phyloP scores from a whole-genome alignment of 2,888 invertebrate species.

The Mactromeris polynyma region DNA sequence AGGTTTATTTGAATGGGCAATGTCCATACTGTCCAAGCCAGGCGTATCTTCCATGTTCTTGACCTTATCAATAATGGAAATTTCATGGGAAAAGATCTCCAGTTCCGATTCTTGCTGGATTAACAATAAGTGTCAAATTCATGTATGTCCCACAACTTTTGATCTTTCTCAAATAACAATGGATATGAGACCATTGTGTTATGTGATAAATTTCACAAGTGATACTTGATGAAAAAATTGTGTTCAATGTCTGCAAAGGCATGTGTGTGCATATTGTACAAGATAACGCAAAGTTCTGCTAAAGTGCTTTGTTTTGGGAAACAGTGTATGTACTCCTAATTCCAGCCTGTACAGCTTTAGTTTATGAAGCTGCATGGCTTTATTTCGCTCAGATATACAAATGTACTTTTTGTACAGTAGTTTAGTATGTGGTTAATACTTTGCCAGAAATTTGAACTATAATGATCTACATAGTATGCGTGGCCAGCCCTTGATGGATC shows the following conservation, averaged over 20 bases:
- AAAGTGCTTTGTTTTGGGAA: slow-evolving; percentile 12
- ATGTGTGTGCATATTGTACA: not conserved
- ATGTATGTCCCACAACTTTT: not conserved
- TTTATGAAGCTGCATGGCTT: slow-evolving; percentile 13
- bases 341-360: not conserved
- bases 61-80: slow-evolving; percentile 37
- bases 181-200: not conserved
- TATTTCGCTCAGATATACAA: slow-evolving; percentile 37
- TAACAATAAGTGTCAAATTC: slow-evolving; percentile 13
- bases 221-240: slow-evolving; percentile 26
- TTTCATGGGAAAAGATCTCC: not conserved
- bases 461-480: not conserved
- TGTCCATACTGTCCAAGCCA: slow-evolving; percentile 80
- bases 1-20: slow-evolving; percentile 78
- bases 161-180: not conserved
- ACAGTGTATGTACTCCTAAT: not conserved
- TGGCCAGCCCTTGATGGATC: not conserved
- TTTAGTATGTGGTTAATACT: not conserved
- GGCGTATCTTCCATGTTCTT: slow-evolving; percentile 81
- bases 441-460: not conserved
- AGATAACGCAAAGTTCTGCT: not conserved
- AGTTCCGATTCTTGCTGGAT: not conserved
- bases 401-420: not conserved
- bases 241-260: slow-evolving; percentile 33
- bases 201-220: slow-evolving; percentile 20